A percentile compares a stretch with the other conserved stretches of the same genome.
These are phyloP conservation scores for Thalassarche chlororhynchos DNA, from an alignment of 2,113 vertebrate genomes.

Conservation along the genomic window DNA sequence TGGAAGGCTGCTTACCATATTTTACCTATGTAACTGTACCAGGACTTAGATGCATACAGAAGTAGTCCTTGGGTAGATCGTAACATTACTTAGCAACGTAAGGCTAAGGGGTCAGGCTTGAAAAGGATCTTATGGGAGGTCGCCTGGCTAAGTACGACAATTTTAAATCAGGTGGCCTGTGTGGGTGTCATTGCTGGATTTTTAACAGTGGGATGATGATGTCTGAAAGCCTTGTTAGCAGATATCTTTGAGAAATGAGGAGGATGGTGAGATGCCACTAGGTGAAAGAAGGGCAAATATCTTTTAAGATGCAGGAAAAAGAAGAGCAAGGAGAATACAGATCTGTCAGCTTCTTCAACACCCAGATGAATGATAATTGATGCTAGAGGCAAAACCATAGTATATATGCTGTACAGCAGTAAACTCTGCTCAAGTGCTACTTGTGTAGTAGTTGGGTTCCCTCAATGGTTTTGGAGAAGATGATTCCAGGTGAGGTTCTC, in stretches of 20 bases:
- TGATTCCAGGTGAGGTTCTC: neutral
- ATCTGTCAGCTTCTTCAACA: neutral
- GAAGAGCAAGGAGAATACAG: neutral
- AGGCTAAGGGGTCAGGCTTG: neutral
- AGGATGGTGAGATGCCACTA: neutral
- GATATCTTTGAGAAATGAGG: neutral
- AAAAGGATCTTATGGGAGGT: neutral
- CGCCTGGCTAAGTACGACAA: neutral
- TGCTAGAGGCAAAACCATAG: neutral
- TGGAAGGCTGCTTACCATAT: neutral
- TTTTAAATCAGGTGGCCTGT: neutral
- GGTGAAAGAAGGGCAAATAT: neutral
- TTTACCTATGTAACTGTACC: neutral
- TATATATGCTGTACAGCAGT: neutral
- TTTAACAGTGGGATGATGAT: neutral
- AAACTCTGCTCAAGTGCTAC: neutral
- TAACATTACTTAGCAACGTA: neutral
- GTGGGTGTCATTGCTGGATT: neutral
- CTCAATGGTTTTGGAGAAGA: neutral
- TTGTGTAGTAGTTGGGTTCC: neutral
- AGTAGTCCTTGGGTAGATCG: neutral
- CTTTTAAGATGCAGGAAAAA: neutral
- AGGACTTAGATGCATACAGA: neutral
- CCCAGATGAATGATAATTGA: neutral
- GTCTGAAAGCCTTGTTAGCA: neutral